These are phyloP conservation scores for Candidula unifasciata DNA, from an alignment of 2,888 invertebrate genomes.

Conservation along the genomic window DNA sequence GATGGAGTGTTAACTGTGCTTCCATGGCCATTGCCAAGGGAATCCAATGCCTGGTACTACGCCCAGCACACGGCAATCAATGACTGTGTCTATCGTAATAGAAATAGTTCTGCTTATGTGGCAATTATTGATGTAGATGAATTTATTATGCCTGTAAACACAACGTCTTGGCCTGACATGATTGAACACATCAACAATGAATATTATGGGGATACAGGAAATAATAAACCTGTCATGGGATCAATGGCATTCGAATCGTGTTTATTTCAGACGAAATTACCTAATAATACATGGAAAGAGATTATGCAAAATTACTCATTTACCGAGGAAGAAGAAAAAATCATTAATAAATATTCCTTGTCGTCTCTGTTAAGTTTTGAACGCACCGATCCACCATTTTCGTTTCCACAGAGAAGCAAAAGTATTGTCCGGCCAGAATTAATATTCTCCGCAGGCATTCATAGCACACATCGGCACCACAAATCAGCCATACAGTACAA, in stretches of 20 bases:
- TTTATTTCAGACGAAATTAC: not conserved
- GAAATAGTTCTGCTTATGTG: conserved; percentile 18
- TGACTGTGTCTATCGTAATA: conserved; percentile 35
- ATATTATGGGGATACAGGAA: not conserved
- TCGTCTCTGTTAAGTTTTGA: not conserved
- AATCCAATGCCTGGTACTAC: conserved; percentile 21
- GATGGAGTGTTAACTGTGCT: conserved; percentile 18
- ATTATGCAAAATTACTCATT: conserved; percentile 6
- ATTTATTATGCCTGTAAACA: not conserved
- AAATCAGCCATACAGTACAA: not conserved
- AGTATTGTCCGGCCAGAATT: conserved; percentile 7
- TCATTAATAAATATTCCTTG: not conserved
- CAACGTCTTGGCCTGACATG: conserved; percentile 21
- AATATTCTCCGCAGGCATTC: not conserved
- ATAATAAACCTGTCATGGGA: conserved; percentile 5
- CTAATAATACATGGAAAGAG: not conserved
- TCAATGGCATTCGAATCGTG: conserved; percentile 6
- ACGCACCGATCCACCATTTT: not conserved
- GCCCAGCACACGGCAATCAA: conserved; percentile 8
- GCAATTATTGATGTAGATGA: conserved; percentile 22
- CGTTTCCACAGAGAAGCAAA: conserved; percentile 19
- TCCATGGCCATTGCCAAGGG: not conserved
- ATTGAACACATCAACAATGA: not conserved
- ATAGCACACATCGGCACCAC: not conserved
- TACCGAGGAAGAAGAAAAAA: conserved; percentile 25